phyloP scores from a whole-genome alignment of 2,888 invertebrate species.

The Chymomyza caudatula region DNA sequence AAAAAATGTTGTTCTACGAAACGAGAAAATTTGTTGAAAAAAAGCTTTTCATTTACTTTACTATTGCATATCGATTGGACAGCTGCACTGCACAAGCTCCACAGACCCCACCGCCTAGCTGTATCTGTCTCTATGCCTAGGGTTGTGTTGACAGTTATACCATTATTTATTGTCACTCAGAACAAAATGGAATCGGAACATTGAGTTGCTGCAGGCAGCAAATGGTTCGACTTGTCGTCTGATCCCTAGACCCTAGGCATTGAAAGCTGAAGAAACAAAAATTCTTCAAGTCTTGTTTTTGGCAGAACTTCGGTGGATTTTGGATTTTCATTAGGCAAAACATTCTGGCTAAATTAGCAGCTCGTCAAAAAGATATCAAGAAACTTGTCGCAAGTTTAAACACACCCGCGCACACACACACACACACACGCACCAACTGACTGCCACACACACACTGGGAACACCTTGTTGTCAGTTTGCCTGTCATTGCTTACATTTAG shows the following conservation, averaged over 20 bases:
- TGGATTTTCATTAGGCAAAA: constrained; percentile 10
- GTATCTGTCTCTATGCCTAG: too few species aligned
- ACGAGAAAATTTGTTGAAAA: too few species aligned
- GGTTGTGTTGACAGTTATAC: constrained; percentile 30
- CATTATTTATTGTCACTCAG: constrained; percentile 52
- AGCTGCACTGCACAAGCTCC: background rate
- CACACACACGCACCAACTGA: background rate
- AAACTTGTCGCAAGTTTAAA: background rate
- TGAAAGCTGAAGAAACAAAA: background rate
- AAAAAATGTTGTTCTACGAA: too few species aligned
- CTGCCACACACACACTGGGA: background rate
- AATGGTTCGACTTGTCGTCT: too few species aligned
- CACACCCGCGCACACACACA: background rate
- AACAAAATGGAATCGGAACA: constrained; percentile 32
- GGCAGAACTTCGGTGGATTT: background rate
- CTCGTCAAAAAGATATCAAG: background rate
- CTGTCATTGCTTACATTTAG: background rate
- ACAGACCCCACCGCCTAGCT: too few species aligned
- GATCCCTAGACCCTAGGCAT: background rate
- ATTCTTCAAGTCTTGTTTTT: background rate
- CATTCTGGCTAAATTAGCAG: constrained; percentile 17
- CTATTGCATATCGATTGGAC: constrained; percentile 34
- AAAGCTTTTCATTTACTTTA: constrained; percentile 41
- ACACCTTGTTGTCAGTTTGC: constrained; percentile 26
- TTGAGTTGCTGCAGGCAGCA: background rate